Base-by-base conservation (phyloP, 2,113 vertebrate species). In the Scytalopus superciliaris region DNA sequence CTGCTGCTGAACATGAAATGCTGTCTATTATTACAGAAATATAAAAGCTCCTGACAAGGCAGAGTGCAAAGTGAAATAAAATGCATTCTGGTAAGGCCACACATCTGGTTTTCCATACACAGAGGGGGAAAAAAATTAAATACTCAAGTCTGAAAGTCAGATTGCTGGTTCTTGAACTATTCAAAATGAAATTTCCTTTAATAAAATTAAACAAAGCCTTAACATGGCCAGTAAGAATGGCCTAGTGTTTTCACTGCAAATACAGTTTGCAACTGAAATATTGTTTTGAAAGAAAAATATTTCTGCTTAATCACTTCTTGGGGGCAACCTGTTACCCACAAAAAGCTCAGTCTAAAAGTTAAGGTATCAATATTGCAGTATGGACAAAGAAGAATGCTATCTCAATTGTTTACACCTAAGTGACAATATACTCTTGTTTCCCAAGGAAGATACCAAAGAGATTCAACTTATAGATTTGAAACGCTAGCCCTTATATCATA, bases 31-130 rank as follows among this genome's bases (percentile, higher is more conserved):
- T 93, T 96, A 94, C 25, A 76, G 94, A 97, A 97, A 96, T 93
- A 4, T 40, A 97, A 94, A 82, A 96, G 92, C 74, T 97, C 68
- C 96, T 97, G 96, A 96, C 92, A 97, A 98, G 97, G 96, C 97
- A 77, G 84, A 97, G 55, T 75, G 78, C 94, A 87, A 97, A 97
- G 80, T 80, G 74, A 97, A 97, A 97, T 40, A 84, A 81, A 96
- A 97, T 84, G 83, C 57, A 95, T 95, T 96, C 77, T 97, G 89
- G 84, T 96, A 94, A 96, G 73, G 80, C 91, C 90, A 96, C 87
- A 96, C 94, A 98, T 96, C 95, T 97, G 95, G 50, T 96, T 97
- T 97, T 94, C 86, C 91, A 96, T 6, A 90, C n/a, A 87, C 12
- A 64, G 66, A 27, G 2, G 18, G 4, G 27, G 68, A 90, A 87